Conservation (phyloP, 1,140 invertebrate species). For the Diabrotica undecimpunctata region DNA sequence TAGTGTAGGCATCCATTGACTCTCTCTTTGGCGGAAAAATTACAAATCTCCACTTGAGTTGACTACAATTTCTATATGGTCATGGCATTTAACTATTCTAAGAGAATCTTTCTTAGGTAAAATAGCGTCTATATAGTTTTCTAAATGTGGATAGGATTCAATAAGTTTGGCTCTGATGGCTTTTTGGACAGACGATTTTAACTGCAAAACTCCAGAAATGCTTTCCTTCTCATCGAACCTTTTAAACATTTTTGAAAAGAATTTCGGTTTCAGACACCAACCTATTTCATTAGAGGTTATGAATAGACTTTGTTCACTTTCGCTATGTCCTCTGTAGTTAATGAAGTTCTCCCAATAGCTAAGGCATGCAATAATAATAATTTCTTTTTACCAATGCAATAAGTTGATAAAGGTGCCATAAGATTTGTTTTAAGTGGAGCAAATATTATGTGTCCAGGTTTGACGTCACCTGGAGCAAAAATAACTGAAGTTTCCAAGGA, state of each 20-base stretch:
- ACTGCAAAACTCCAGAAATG: slow-evolving; percentile 88
- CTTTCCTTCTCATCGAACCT: slow-evolving; percentile 95
- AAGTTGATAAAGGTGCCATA: slow-evolving; percentile 99
- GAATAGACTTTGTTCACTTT: slow-evolving; percentile 88
- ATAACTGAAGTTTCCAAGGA: slow-evolving; percentile 84
- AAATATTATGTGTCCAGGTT: slow-evolving; percentile 99
- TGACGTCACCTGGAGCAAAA: slow-evolving; percentile 93
- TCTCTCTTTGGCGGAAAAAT: slow-evolving; percentile 93
- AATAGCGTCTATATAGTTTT: slow-evolving; percentile 83
- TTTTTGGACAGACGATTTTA: slow-evolving; percentile 97
- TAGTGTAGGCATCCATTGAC: slow-evolving; percentile 91
- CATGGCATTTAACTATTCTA: slow-evolving; percentile 95
- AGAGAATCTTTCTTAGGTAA: slow-evolving; percentile 95
- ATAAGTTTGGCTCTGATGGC: slow-evolving; percentile 84
- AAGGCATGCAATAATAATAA: no score
- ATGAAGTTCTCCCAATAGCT: slow-evolving; percentile 84
- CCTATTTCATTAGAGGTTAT: no score
- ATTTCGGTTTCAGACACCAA: neutral
- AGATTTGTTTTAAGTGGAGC: slow-evolving; percentile 98
- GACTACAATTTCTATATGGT: slow-evolving; percentile 95
- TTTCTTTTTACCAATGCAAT: slow-evolving; percentile 90
- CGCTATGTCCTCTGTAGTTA: slow-evolving; percentile 90
- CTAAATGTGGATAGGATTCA: slow-evolving; percentile 85
- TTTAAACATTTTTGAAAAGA: slow-evolving; percentile 1
- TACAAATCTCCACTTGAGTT: slow-evolving; percentile 85